Percentiles rank a stretch among this genome's conserved stretches.
Evolutionary conservation across 2,797 vertebrate species (phyloP).

Genomic region (Bradypus variegatus): DNA sequence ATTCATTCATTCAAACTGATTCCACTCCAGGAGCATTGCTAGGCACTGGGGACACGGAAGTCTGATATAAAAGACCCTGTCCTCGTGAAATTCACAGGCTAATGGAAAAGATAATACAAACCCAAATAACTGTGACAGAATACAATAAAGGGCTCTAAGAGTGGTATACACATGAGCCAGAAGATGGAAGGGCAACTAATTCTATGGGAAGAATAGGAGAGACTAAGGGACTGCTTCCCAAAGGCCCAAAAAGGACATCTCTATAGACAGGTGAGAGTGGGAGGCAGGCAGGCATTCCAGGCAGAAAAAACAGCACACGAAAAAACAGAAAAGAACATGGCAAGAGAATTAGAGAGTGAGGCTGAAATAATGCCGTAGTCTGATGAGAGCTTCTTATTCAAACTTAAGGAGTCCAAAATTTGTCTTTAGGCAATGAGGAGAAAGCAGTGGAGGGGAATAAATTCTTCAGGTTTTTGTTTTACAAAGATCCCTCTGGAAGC

Average conservation of each 20-base stretch:
- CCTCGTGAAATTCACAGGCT: constrained; percentile 23
- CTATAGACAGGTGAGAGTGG: background rate
- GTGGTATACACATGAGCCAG: background rate
- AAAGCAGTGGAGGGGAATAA: background rate
- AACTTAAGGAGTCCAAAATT: background rate
- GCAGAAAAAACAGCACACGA: background rate
- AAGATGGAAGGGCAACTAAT: background rate
- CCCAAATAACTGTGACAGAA: background rate
- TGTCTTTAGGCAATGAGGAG: background rate
- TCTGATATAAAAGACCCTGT: background rate
- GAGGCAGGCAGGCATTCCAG: background rate
- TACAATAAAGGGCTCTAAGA: background rate
- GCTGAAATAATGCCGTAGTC: background rate
- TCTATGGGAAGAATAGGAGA: background rate
- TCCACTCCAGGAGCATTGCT: background rate
- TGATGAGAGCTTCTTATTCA: background rate
- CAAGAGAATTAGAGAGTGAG: background rate
- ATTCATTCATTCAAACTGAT: constrained; percentile 10
- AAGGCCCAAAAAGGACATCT: background rate
- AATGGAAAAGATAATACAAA: background rate
- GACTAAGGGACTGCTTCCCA: background rate
- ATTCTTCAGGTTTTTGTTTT: background rate
- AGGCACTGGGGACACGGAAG: background rate
- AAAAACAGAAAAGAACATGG: background rate
- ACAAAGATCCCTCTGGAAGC: background rate